Percentiles rank a stretch among this genome's conserved stretches.
These are phyloP conservation scores for Morus bassanus DNA, from an alignment of 2,797 vertebrate species.

Conservation along the genomic window DNA sequence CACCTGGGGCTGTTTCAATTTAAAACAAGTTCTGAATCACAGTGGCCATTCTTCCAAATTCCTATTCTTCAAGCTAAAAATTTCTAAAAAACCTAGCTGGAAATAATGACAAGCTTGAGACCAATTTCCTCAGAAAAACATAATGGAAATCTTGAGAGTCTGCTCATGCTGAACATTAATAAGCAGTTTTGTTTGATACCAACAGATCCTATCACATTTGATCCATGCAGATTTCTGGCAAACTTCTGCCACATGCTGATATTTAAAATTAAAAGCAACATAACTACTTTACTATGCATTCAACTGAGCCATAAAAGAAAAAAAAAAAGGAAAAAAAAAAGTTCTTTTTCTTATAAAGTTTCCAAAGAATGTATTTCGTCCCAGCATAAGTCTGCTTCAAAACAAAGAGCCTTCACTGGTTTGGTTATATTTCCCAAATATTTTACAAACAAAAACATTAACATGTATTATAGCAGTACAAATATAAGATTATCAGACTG, in stretches of 20 bases:
- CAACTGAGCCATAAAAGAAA: neutral
- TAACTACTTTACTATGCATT: neutral
- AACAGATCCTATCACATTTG: neutral
- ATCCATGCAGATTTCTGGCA: constrained; percentile 4
- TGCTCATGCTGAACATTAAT: neutral
- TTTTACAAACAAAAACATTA: neutral
- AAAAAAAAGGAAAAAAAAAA: neutral
- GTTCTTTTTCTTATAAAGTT: neutral
- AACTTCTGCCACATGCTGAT: neutral
- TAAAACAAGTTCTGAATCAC: neutral
- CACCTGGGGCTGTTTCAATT: neutral
- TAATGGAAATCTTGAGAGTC: neutral
- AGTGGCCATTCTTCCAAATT: neutral
- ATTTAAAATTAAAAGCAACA: constrained; percentile 27
- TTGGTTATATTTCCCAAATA: neutral
- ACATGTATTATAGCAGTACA: neutral
- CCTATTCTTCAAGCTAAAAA: neutral
- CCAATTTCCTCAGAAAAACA: neutral
- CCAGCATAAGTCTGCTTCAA: neutral
- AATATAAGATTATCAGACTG: neutral
- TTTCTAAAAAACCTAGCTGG: neutral
- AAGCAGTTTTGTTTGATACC: neutral
- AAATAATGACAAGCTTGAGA: constrained; percentile 27
- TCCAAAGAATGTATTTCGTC: neutral
- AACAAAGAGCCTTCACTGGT: neutral